Base-by-base conservation (phyloP, 2,113 vertebrate genomes). In the Plecturocebus donacophilus region DNA sequence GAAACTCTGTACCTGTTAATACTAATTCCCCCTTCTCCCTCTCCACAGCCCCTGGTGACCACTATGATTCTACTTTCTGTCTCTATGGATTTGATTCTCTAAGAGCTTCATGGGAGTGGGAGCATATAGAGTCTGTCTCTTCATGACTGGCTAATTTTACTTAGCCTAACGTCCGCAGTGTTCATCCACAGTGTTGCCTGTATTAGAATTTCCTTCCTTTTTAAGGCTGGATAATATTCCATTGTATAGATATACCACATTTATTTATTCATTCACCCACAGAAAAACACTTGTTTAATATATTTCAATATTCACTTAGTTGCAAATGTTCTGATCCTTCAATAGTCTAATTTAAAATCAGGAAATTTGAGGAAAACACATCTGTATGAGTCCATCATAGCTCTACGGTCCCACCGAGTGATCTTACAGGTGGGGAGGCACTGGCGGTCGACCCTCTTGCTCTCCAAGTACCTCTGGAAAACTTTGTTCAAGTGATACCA, bases 401-500 rank as follows among this genome's bases (percentile, higher is more conserved):
- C 25, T 16, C 30, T 40, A 8, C 0, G 2, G 8, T 14, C 47
- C 14, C 10, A 3, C 64, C 5, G 21, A 6, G 13, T 79, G 12
- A 25, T 2, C 27, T 73, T 3, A 23, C 0, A 77, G n/a, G 64
- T 52, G n/a, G 71, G 10, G 27, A 11, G 56, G 5, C 2, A 38
- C 14, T 38, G 42, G 11, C 0, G 4, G 7, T 56, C 38, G 32
- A 13, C 14, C 10, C 30, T 81, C 47, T 13, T 52, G 49, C 30
- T 47, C 4, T 0, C 1, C 16, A 19, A 27, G 19, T 10, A 47
- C n/a, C 40, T 42, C 14, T 76, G 54, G 35, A 20, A 90, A 82
- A 32, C 38, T 73, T 54, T 4, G 3, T 1, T 11, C 10, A 7
- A 0, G 9, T 3, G 5, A 3, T 10, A 27, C n/a, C 5, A 3